Evolutionary conservation across 2,797 vertebrate species (phyloP).

Genomic region (Ctenochaetus hawaiiensis): DNA sequence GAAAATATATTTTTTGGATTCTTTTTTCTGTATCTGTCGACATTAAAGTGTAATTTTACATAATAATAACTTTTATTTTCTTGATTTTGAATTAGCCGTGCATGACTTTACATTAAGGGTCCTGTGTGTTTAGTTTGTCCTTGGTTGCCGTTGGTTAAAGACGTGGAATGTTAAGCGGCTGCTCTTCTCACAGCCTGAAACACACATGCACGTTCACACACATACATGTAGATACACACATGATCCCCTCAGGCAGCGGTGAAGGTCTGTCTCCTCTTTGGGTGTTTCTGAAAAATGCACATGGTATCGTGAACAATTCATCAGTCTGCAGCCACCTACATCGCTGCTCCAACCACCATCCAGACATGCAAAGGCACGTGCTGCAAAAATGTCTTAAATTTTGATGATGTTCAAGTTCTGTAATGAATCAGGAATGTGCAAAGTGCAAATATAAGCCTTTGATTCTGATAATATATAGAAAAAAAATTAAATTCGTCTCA

Average conservation of each 20-base stretch:
- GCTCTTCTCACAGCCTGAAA: slow-evolving; percentile 45
- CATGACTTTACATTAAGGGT: slow-evolving; percentile 7
- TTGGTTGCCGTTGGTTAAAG: slow-evolving; percentile 58
- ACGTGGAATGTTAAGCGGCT: slow-evolving; percentile 54
- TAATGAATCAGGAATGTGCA: neutral
- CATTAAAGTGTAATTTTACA: no score
- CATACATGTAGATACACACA: slow-evolving; percentile 5
- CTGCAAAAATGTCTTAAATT: neutral
- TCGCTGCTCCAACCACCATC: neutral
- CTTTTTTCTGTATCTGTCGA: no score
- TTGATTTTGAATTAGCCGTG: neutral
- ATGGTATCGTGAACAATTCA: slow-evolving; percentile 16
- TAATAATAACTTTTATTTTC: neutral
- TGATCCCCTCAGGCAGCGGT: slow-evolving; percentile 29
- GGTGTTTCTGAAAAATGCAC: slow-evolving; percentile 44
- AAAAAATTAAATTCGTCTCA: neutral
- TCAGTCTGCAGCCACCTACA: slow-evolving; percentile 46
- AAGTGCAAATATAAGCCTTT: neutral
- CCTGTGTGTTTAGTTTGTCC: slow-evolving; percentile 44
- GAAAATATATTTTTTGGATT: slow-evolving; percentile 21
- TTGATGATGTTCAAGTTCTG: neutral
- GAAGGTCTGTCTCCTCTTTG: slow-evolving; percentile 29
- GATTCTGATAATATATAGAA: neutral
- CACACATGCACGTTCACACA: slow-evolving; percentile 14
- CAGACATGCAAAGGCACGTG: neutral